phyloP scores from a whole-genome alignment of 1,140 invertebrate species.

The Armadillidium nasatum region DNA sequence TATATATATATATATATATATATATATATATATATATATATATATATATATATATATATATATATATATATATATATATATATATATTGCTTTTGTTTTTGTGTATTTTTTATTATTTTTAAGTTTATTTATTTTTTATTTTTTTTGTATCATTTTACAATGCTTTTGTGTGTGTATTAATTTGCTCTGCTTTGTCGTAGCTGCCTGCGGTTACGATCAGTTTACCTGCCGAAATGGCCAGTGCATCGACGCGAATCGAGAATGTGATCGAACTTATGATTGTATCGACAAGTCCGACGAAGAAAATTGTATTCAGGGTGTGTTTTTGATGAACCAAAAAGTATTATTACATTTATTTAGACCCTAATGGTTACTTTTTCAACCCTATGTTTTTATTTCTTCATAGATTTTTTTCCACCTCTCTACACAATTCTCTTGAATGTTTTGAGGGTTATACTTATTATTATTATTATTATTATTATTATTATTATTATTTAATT shows the following conservation, averaged over 20 bases:
- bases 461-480: too few species aligned
- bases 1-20: not conserved
- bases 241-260: slow-evolving; percentile 77
- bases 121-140: not conserved
- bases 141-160: not conserved
- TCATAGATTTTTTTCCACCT: slow-evolving; percentile 45
- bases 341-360: slow-evolving; percentile 67
- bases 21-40: not conserved
- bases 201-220: slow-evolving; percentile 12
- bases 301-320: slow-evolving; percentile 55
- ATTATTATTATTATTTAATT: too few species aligned
- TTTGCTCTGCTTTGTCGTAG: not conserved
- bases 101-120: not conserved
- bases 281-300: slow-evolving; percentile 81
- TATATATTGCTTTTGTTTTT: not conserved
- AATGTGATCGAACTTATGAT: slow-evolving; percentile 74
- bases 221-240: slow-evolving; percentile 61
- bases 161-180: not conserved
- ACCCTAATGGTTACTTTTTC: slow-evolving; percentile 69
- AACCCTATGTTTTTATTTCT: slow-evolving; percentile 42
- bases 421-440: not conserved
- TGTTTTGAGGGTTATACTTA: not conserved
- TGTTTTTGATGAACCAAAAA: too few species aligned
- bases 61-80: not conserved
- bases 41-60: too few species aligned